These are phyloP conservation scores for Gymnosoma rotundatum DNA, from an alignment of 2,888 invertebrate species.

Conservation along the genomic window DNA sequence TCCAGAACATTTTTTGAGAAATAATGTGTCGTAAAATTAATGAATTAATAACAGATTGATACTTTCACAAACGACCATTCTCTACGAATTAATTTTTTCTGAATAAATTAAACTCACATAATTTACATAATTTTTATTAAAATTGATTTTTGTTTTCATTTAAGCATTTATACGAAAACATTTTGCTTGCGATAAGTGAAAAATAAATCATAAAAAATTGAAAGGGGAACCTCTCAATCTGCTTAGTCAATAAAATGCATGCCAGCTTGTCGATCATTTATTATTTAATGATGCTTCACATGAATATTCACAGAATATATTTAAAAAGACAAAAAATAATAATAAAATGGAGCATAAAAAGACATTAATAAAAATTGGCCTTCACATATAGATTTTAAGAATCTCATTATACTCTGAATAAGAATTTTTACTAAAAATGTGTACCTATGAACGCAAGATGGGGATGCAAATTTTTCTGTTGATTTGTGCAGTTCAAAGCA, in stretches of 20 bases:
- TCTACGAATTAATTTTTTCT: too few species aligned
- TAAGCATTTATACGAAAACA: too few species aligned
- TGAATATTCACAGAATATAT: constrained; percentile 47
- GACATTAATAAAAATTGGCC: background rate
- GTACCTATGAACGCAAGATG: constrained; percentile 8
- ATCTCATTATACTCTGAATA: background rate
- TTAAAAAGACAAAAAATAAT: background rate
- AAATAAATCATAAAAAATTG: background rate
- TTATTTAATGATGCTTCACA: constrained; percentile 62
- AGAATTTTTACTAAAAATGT: background rate
- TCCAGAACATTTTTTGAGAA: too few species aligned
- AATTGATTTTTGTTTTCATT: too few species aligned
- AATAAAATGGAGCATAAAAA: background rate
- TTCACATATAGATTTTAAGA: background rate
- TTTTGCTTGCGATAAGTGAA: background rate
- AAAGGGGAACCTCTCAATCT: constrained; percentile 23
- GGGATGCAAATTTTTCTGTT: constrained; percentile 3
- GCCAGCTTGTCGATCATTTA: constrained; percentile 63
- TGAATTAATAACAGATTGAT: too few species aligned
- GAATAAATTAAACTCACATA: too few species aligned
- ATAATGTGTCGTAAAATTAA: too few species aligned
- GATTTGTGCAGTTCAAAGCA: constrained; percentile 16
- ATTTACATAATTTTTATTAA: too few species aligned
- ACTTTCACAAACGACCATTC: too few species aligned
- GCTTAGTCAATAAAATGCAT: constrained; percentile 52